Evolutionary conservation across 2,797 vertebrate genomes (phyloP), one percentile per base, ranked within the genome.

Genomic region (Anas acuta): DNA sequence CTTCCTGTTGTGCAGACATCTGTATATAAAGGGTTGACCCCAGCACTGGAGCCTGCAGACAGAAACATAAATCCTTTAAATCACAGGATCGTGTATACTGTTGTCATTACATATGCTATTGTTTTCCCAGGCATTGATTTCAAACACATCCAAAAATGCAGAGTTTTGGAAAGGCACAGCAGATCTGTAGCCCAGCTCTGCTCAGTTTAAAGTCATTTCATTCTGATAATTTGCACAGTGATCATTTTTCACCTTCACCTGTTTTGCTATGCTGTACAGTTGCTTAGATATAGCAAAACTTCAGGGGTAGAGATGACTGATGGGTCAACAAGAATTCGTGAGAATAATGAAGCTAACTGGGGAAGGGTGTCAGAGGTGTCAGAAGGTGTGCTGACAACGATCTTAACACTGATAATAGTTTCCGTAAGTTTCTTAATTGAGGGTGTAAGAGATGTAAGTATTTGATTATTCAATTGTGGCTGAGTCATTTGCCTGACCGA

Each of bases 401-500:
- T 39, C 49, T 89, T 84, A 21, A 39, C 25, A 32, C 53, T 30
- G 66, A 86, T 76, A 23, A 26, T n/a, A 60, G 19, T 56, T 94
- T 84, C 71, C 32, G 56, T 26, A 45, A 62, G 54, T 51, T 76
- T 58, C n/a, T 37, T 94, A 82, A 86, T 11, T 75, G 72, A 79
- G 67, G 84, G 19, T 39, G 5, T 83, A 47, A 76, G 74, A 79
- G 64, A 70, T 1, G 3, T 57, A 74, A 77, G 71, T 92, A 39
- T 94, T 82, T 95, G 88, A 82, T 92, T 90, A 91, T 87, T 87
- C 73, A 49, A 1, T 87, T 87, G 74, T 69, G 53, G 25, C 57
- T 85, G 82, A 93, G 74, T 94, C 69, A 83, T 85, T 95, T 93
- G 64, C 66, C 66, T 19, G 7, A 90, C 72, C 0, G 0, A 86